A percentile compares a stretch with the other conserved stretches of the same genome.
These are phyloP conservation scores for Euschistus heros DNA, from an alignment of 1,140 invertebrate species.

Conservation along the genomic window DNA sequence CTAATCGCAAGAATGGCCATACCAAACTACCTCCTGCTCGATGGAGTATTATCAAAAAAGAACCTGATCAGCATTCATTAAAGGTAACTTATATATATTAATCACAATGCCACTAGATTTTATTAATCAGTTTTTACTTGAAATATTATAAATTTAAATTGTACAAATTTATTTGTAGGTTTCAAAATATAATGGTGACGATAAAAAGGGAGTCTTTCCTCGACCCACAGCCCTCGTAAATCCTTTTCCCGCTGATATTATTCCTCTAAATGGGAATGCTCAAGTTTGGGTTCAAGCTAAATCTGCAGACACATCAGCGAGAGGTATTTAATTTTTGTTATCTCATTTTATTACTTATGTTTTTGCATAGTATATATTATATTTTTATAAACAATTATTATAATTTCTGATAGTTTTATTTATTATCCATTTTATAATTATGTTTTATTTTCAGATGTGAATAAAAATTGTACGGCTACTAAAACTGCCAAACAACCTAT, in stretches of 20 bases:
- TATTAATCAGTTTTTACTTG: neutral
- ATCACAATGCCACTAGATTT: neutral
- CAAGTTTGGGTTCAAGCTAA: neutral
- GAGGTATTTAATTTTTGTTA: neutral
- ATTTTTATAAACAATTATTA: neutral
- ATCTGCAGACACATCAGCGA: neutral
- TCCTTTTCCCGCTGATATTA: constrained; percentile 7
- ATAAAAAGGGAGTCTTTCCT: constrained; percentile 3
- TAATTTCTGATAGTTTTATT: neutral
- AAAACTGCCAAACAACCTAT: neutral
- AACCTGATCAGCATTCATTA: neutral
- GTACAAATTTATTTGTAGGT: neutral
- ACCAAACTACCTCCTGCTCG: neutral
- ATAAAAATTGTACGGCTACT: neutral
- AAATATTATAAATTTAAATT: too few species aligned
- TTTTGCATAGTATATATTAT: neutral
- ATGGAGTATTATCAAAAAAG: constrained; percentile 1
- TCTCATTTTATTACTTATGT: neutral
- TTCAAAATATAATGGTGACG: neutral
- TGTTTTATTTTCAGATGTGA: constrained; percentile 1
- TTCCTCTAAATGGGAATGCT: neutral
- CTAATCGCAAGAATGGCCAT: constrained; percentile 8
- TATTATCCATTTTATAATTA: neutral
- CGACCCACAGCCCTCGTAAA: constrained; percentile 13
- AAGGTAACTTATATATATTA: constrained; percentile 4